Conservation (phyloP, 1,140 invertebrate genomes). For the Nephila pilipes region DNA sequence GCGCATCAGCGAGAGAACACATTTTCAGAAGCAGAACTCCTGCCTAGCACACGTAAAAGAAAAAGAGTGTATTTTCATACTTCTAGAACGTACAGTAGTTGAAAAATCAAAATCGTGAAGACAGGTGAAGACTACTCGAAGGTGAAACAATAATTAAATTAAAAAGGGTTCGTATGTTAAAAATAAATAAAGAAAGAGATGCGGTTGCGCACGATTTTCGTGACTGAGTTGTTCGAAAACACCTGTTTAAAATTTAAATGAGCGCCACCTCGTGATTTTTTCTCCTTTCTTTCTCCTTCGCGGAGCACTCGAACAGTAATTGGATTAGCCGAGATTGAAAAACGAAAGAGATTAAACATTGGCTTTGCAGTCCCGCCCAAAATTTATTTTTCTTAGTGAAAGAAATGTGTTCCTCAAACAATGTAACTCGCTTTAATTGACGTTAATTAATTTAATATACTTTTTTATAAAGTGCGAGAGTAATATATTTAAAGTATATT, state of each 20-base stretch:
- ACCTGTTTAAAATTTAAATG: slow-evolving; percentile 42
- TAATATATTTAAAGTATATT: not conserved
- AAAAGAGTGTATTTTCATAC: not conserved
- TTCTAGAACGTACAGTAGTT: not conserved
- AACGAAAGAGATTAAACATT: not conserved
- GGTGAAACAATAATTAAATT: slow-evolving; percentile 27
- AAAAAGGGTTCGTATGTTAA: not conserved
- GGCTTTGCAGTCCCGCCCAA: not conserved
- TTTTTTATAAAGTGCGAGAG: not conserved
- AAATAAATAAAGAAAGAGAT: not conserved
- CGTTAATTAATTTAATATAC: not conserved
- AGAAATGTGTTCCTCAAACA: not conserved
- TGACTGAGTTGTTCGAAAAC: slow-evolving; percentile 19
- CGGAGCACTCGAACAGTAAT: not conserved
- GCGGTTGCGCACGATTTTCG: not conserved
- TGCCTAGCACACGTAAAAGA: too few relatives aligned
- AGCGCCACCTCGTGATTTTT: not conserved
- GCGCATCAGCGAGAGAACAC: not conserved
- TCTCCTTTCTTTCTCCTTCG: not conserved
- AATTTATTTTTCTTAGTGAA: not conserved
- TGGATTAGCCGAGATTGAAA: not conserved
- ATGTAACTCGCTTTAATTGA: not conserved
- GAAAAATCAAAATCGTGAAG: not conserved
- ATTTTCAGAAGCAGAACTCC: not conserved
- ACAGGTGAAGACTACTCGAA: not conserved